These are phyloP conservation scores for Papilio helenus DNA, from an alignment of 1,140 invertebrate genomes.

Conservation along the genomic window DNA sequence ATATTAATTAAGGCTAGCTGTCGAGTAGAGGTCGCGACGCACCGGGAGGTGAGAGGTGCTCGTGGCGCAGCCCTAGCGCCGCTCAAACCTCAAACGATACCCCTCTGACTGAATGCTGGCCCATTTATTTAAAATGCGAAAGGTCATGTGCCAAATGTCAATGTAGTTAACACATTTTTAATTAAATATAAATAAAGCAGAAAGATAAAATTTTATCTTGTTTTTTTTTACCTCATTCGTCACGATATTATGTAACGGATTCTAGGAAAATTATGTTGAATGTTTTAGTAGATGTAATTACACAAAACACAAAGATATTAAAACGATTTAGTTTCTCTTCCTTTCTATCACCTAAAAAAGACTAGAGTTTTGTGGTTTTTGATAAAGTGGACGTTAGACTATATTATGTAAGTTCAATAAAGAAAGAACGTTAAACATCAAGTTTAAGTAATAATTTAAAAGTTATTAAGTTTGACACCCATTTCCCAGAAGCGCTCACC, in stretches of 20 bases:
- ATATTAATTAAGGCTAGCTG: conserved; percentile 7
- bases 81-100: neutral
- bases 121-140: conserved; percentile 13
- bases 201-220: neutral
- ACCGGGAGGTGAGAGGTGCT: conserved; percentile 3
- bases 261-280: no score
- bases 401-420: no score
- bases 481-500: neutral
- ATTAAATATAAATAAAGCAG: neutral
- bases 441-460: neutral
- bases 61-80: neutral
- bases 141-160: conserved; percentile 19
- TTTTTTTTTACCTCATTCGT: no score
- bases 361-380: no score
- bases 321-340: no score
- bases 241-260: no score
- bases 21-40: conserved; percentile 5
- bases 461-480: neutral
- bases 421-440: no score
- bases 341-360: no score
- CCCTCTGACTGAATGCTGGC: neutral
- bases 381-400: no score
- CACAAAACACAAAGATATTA: no score
- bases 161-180: neutral
- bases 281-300: no score